Percentiles rank a stretch among this genome's conserved stretches.
Evolutionary conservation across 1,140 invertebrate genomes (phyloP).

Genomic region (Episyrphus balteatus): DNA sequence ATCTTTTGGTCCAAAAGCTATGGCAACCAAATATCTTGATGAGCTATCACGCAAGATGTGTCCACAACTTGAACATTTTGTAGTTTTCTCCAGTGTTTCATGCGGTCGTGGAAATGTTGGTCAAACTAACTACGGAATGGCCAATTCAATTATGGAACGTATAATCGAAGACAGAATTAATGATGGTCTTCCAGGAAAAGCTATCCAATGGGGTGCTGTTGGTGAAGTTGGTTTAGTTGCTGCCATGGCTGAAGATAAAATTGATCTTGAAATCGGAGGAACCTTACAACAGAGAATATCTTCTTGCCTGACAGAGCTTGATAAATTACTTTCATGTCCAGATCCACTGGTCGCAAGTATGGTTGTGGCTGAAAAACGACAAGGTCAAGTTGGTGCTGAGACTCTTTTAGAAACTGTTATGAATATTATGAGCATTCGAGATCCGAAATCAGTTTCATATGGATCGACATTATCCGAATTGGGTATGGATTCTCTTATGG

Average conservation of each 20-base stretch:
- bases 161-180: slow-evolving; percentile 50
- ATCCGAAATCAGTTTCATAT: slow-evolving; percentile 52
- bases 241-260: slow-evolving; percentile 69
- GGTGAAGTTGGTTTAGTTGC: slow-evolving; percentile 62
- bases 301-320: slow-evolving; percentile 59
- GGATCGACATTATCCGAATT: slow-evolving; percentile 68
- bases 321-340: slow-evolving; percentile 54
- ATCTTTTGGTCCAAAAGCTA: slow-evolving; percentile 48
- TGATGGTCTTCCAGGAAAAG: slow-evolving; percentile 50
- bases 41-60: slow-evolving; percentile 45
- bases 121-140: slow-evolving; percentile 77
- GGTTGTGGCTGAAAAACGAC: slow-evolving; percentile 62
- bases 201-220: slow-evolving; percentile 60
- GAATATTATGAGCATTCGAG: slow-evolving; percentile 47
- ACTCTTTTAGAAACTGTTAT: slow-evolving; percentile 54
- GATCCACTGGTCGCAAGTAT: slow-evolving; percentile 62
- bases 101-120: slow-evolving; percentile 82
- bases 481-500: slow-evolving; percentile 84
- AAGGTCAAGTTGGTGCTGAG: slow-evolving; percentile 41
- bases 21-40: slow-evolving; percentile 49
- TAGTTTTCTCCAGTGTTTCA: slow-evolving; percentile 78
- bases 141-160: slow-evolving; percentile 62
- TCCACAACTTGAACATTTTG: slow-evolving; percentile 49
- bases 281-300: slow-evolving; percentile 74
- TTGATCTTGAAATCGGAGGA: slow-evolving; percentile 63